These are phyloP conservation scores for Pegoplata infirma DNA, from an alignment of 2,888 invertebrate genomes.

Conservation along the genomic window DNA sequence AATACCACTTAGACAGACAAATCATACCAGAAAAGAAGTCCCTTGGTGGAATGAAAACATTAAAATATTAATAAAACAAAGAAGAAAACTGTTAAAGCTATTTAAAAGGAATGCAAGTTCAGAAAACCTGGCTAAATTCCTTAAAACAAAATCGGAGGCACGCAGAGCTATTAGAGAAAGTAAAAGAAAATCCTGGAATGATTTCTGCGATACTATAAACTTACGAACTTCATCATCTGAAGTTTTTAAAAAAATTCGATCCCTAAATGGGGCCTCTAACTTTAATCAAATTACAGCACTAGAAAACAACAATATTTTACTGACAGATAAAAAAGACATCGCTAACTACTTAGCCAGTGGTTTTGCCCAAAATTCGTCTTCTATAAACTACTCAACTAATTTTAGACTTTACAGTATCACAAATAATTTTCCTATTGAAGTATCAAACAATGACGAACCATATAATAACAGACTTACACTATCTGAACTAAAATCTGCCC, in stretches of 20 bases:
- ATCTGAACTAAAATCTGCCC: conserved; percentile 23
- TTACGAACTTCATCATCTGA: background rate
- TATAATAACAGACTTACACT: conserved; percentile 10
- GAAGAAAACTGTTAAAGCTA: conserved; percentile 11
- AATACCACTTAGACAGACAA: background rate
- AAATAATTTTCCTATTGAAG: background rate
- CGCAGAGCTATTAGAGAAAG: conserved; percentile 3
- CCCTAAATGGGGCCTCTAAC: too few relatives aligned
- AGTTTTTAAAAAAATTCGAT: background rate
- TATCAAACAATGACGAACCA: conserved; percentile 1
- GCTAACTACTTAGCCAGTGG: too few relatives aligned
- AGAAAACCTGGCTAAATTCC: conserved; percentile 9
- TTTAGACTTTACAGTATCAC: conserved; percentile 3
- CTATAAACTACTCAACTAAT: background rate
- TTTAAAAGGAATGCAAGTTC: conserved; percentile 2
- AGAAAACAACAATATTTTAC: too few relatives aligned
- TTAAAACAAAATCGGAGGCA: background rate
- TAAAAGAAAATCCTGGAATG: background rate
- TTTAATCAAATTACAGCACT: too few relatives aligned
- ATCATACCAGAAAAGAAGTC: background rate
- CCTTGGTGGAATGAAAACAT: conserved; percentile 29
- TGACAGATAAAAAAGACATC: too few relatives aligned
- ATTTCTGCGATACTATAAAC: conserved; percentile 1
- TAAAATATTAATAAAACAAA: background rate
- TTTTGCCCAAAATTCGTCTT: conserved; percentile 34